Base-by-base conservation (phyloP, 2,888 invertebrate genomes). In the Muschampia plurimacula region DNA sequence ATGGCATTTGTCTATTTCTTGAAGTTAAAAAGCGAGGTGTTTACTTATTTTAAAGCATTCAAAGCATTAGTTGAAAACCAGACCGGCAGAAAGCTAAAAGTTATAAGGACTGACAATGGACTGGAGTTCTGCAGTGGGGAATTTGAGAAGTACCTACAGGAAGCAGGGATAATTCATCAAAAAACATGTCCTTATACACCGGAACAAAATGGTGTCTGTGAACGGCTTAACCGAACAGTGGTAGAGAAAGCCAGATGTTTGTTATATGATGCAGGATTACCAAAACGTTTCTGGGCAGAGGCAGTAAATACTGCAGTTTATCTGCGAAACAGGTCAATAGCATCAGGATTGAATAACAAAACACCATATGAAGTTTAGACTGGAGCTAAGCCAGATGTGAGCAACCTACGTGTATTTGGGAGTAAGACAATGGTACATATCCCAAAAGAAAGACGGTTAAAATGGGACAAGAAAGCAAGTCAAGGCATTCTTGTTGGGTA, bases 201-300 rank as follows among this genome's bases (percentile, higher is more conserved):
- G 78, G 57, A 80, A 80, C 68, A 68, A 68, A 68, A 41, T 66
- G 78, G 77, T n/a, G 9, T 79, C 9, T 73, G 77, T 36, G 77
- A 79, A 41, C 13, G 68, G 44, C 5, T 46, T 2, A 68, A 68
- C 36, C 44, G 68, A 9, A 36, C 60, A 6, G 9, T 75, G 22
- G 74, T 77, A 9, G 76, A 77, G 6, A 36, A 36, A 36, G 36
- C 36, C 36, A 36, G 36, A 36, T 36, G 36, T 36, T 36, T 36
- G 6, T 44, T 78, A 39, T 79, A 72, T 67, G 77, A 79, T 70
- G 78, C 76, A 57, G 36, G 52, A 8, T 57, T 78, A 28, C 49
- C 64, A 4, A 77, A 77, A 57, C 72, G 22, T 41, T 77, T 76
- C 55, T 78, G 78, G 77, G 79, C 79, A 66, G 77, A 79, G 52